Base-by-base conservation (phyloP, 2,888 invertebrate genomes). In the Xylota sylvarum region DNA sequence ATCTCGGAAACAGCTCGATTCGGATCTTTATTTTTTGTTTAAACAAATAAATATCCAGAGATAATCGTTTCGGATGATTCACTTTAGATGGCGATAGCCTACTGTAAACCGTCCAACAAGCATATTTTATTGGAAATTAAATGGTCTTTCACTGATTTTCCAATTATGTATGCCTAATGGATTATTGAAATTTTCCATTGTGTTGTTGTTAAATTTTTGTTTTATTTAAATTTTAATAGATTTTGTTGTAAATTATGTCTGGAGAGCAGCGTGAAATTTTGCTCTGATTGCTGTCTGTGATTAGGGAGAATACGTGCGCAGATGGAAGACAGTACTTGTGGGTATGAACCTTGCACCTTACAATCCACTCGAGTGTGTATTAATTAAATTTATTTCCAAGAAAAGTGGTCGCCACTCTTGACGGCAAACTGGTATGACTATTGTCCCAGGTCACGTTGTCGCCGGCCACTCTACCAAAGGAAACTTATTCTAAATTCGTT, bases 71-170 rank as follows among this genome's bases (percentile, higher is more conserved):
- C 30, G 48, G 58, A 35, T 60, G 46, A 72, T 35, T 60, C 37
- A 50, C 60, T 60, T 35, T 35, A 37, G n/a, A 19, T 50, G 17
- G 17, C 30, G 46, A 64, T 48, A 9, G 48, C 32, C 48, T 32
- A 60, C 60, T 7, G 60, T 74, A 58, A 48, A 27, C 35, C 14
- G 14, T 40, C 9, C 1, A 58, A 70, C 62, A 46, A 60, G 69
- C 50, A 19, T 7, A 52, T 65, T 74, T 81, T 74, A 81, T 81
- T 43, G 48, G 50, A 32, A 30, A 60, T 67, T 81, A 74, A 81
- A 73, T 50, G 27, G 40, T 78, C 17, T 64, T 64, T 64, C 62
- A 65, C 43, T 64, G 55, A 35, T 56, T 58, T 46, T 30, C 43
- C 3, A 69, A 56, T 46, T 76, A 48, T 73, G 10, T 43, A 43